phyloP scores from a whole-genome alignment of 2,797 vertebrate genomes.

The Gobio occitaniae region DNA sequence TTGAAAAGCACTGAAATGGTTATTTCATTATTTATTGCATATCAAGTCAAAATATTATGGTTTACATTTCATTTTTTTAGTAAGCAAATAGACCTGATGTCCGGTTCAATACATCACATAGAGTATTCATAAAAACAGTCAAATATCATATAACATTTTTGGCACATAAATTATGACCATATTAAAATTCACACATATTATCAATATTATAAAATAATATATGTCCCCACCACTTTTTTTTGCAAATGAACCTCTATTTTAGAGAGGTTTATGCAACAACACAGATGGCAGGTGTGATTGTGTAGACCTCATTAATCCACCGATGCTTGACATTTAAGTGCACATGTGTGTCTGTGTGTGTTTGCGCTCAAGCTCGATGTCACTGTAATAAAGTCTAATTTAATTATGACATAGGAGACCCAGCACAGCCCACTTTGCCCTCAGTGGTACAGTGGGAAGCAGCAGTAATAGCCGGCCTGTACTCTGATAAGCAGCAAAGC shows the following conservation, averaged over 20 bases:
- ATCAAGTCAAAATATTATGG: neutral
- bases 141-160: neutral
- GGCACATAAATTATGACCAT: neutral
- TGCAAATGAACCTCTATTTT: neutral
- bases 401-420: conserved; percentile 47
- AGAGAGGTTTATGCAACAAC: neutral
- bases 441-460: conserved; percentile 20
- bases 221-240: neutral
- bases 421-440: conserved; percentile 34
- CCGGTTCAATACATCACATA: neutral
- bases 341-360: conserved; percentile 9
- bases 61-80: neutral
- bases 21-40: neutral
- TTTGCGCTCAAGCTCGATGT: conserved; percentile 35
- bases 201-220: neutral
- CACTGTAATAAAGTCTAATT: conserved; percentile 57
- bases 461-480: conserved; percentile 36
- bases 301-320: conserved; percentile 44
- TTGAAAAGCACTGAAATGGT: neutral
- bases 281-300: conserved; percentile 26
- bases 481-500: conserved; percentile 40
- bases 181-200: neutral
- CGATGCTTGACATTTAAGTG: conserved; percentile 43
- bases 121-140: neutral
- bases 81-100: neutral